Evolutionary conservation across 2,888 invertebrate genomes (phyloP).

Genomic region (Oeneis ivallda): DNA sequence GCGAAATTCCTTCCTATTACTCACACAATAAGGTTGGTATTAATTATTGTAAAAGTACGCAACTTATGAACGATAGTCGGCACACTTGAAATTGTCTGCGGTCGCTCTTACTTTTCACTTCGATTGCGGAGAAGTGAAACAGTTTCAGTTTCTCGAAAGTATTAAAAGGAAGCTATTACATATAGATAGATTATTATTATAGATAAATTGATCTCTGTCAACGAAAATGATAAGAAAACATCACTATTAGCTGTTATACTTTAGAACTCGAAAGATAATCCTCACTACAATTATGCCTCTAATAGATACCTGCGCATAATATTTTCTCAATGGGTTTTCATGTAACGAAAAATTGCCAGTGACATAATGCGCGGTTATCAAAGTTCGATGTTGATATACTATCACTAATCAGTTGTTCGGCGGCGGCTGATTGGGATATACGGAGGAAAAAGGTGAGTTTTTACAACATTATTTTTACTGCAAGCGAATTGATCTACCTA

Average conservation of each 20-base stretch:
- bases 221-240: slow-evolving; percentile 6
- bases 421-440: slow-evolving; percentile 14
- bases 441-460: slow-evolving; percentile 21
- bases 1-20: too few species aligned
- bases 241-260: background rate
- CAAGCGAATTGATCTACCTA: background rate
- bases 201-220: background rate
- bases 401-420: slow-evolving; percentile 23
- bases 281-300: background rate
- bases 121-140: too few species aligned
- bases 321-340: background rate
- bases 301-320: background rate
- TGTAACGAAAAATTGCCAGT: slow-evolving; percentile 15
- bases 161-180: background rate
- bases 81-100: too few species aligned
- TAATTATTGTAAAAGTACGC: too few species aligned
- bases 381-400: slow-evolving; percentile 22
- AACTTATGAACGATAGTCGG: too few species aligned
- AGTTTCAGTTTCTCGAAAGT: too few species aligned
- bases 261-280: background rate
- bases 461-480: background rate
- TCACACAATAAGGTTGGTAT: too few species aligned
- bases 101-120: too few species aligned
- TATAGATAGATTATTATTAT: background rate
- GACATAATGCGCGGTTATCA: slow-evolving; percentile 17